Conservation (phyloP, 2,113 vertebrate genomes). For the Danio rerio region GRCz12tu NC_133185.1:9712501-9713000, state of each 20-base stretch:
- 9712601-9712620: slow-evolving; percentile 84
- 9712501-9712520: slow-evolving; percentile 72
- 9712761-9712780: not conserved
- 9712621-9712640: slow-evolving; percentile 75
- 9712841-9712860: not conserved
- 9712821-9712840: not conserved
- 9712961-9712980: slow-evolving; percentile 75
- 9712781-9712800: not conserved
- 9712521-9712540: slow-evolving; percentile 78
- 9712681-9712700: not conserved
- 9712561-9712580: slow-evolving; percentile 81
- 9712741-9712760: not conserved
- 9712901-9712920: not conserved
- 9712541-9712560: slow-evolving; percentile 74
- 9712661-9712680: not conserved
- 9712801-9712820: not conserved
- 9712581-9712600: slow-evolving; percentile 66
- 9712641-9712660: slow-evolving; percentile 72
- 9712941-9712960: slow-evolving; percentile 80
- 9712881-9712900: not conserved
- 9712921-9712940: slow-evolving; percentile 84
- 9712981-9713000: slow-evolving; percentile 84
- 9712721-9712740: not conserved
- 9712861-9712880: not conserved
- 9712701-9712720: not conserved